These are phyloP conservation scores for Diplodus sargus DNA, from an alignment of 2,797 vertebrate genomes.

Conservation along the genomic window DNA sequence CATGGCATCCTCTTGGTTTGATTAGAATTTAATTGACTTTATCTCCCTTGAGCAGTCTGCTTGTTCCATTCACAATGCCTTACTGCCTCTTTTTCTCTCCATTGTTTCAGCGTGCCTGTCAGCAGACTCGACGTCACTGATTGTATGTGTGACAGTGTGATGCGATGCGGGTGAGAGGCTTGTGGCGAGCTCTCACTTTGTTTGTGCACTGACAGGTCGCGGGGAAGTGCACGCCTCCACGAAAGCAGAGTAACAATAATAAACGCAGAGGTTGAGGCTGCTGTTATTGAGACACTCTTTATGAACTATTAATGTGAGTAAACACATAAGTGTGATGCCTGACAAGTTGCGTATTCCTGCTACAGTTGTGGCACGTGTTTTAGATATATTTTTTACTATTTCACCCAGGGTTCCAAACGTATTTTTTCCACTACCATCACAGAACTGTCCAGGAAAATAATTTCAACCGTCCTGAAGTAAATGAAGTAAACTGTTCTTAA, in stretches of 20 bases:
- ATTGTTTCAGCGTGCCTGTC: conserved; percentile 45
- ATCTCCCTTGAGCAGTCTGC: conserved; percentile 55
- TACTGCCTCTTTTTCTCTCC: conserved; percentile 25
- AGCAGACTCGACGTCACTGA: conserved; percentile 23
- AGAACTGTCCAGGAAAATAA: too few species aligned
- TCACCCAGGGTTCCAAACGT: too few species aligned
- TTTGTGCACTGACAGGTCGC: conserved; percentile 8
- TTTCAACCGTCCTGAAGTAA: too few species aligned
- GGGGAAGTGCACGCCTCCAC: not conserved
- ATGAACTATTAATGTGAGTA: conserved; percentile 44
- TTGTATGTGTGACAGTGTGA: conserved; percentile 44
- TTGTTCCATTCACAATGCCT: conserved; percentile 30
- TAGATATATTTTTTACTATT: not conserved
- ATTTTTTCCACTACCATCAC: too few species aligned
- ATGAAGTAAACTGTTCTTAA: too few species aligned
- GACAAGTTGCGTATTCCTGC: not conserved
- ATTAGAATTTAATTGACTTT: conserved; percentile 66
- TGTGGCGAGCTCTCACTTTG: conserved; percentile 15
- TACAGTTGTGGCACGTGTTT: not conserved
- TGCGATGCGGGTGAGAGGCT: conserved; percentile 20
- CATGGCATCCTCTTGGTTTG: conserved; percentile 46
- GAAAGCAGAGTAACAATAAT: conserved; percentile 25
- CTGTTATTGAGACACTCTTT: conserved; percentile 27
- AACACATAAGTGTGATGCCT: conserved; percentile 10
- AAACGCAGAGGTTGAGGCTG: conserved; percentile 10